Percentiles rank a stretch among this genome's conserved stretches.
phyloP scores from a whole-genome alignment of 1,140 invertebrate species.

The Eueides isabella region DNA sequence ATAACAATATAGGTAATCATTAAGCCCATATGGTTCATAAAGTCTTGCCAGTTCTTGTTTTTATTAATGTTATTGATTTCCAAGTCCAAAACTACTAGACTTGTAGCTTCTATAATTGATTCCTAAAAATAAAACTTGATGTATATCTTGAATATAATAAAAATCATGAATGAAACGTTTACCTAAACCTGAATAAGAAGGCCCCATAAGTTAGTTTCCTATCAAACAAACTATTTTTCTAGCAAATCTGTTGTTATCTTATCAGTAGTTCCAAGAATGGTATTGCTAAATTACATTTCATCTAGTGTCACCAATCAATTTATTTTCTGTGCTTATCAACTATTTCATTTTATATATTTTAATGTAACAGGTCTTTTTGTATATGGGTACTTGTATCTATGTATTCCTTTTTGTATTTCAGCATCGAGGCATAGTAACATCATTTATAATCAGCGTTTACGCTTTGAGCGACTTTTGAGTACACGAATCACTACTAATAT shows the following conservation, averaged over 20 bases:
- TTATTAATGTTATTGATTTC: too few species aligned
- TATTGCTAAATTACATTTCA: neutral
- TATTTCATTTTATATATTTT: neutral
- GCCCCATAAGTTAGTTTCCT: too few species aligned
- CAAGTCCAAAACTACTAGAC: too few species aligned
- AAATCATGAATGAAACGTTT: too few species aligned
- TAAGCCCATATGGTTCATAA: too few species aligned
- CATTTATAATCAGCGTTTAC: slow-evolving; percentile 65
- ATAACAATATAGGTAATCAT: too few species aligned
- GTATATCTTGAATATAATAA: too few species aligned
- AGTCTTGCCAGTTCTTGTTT: too few species aligned
- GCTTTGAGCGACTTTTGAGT: slow-evolving; percentile 75
- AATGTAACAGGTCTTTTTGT: neutral
- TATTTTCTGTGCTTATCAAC: neutral
- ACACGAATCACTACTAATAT: slow-evolving; percentile 71
- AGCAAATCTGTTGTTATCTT: neutral
- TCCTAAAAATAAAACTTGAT: too few species aligned
- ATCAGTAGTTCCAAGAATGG: neutral
- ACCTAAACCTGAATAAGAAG: too few species aligned
- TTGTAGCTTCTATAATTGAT: too few species aligned
- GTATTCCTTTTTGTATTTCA: slow-evolving; percentile 5
- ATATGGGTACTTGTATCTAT: neutral
- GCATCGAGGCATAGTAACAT: slow-evolving; percentile 75
- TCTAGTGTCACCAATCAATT: neutral
- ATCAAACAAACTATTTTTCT: too few species aligned